Conservation (phyloP, 2,113 vertebrate genomes). For the Pogonocichla stellata region DNA sequence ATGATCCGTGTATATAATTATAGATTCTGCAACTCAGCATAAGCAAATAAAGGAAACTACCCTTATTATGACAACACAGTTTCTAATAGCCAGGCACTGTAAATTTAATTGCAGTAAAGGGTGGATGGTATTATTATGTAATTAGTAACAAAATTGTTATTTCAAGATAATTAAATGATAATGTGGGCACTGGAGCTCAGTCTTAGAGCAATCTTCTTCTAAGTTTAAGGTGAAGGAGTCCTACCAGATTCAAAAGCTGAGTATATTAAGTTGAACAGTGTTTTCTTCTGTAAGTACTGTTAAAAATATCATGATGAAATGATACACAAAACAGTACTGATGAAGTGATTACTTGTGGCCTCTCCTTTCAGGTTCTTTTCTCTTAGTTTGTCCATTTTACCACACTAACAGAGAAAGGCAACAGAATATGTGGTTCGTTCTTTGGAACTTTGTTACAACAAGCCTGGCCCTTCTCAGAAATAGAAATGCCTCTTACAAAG, state of each 20-base stretch:
- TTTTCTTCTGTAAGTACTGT: not conserved
- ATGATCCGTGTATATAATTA: slow-evolving; percentile 58
- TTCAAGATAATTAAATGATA: slow-evolving; percentile 30
- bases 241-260: not conserved
- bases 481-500: not conserved
- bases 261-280: not conserved
- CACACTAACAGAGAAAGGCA: not conserved
- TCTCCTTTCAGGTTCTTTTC: not conserved
- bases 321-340: not conserved
- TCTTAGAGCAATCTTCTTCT: not conserved
- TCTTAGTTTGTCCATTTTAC: not conserved
- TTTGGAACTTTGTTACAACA: not conserved
- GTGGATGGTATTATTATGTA: slow-evolving; percentile 22
- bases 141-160: slow-evolving; percentile 39
- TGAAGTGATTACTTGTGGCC: not conserved
- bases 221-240: not conserved
- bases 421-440: not conserved
- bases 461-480: not conserved
- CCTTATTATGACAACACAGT: slow-evolving; percentile 48
- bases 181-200: not conserved
- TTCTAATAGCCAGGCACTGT: slow-evolving; percentile 43
- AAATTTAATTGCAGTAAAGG: slow-evolving; percentile 62
- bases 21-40: slow-evolving; percentile 43
- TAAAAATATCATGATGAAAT: not conserved
- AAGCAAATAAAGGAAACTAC: slow-evolving; percentile 54